Conservation (phyloP, 1,140 invertebrate genomes). For the Trypoxylus dichotomus region DNA sequence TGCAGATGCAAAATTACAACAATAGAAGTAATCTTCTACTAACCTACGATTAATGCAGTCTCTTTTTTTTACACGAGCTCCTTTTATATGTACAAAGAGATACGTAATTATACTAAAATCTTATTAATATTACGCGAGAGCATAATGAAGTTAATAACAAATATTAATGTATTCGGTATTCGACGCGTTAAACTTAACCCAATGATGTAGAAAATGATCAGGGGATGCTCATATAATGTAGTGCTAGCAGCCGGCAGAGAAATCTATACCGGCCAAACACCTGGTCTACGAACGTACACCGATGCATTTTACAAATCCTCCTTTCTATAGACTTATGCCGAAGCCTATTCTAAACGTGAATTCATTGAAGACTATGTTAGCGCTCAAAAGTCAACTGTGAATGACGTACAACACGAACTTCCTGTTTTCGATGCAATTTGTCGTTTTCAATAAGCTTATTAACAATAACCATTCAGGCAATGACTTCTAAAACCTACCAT, state of each 20-base stretch:
- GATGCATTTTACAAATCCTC: slow-evolving; percentile 36
- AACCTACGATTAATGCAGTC: too few relatives aligned
- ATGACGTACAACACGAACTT: slow-evolving; percentile 52
- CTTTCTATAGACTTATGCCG: slow-evolving; percentile 34
- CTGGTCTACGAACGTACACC: slow-evolving; percentile 26
- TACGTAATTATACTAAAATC: too few relatives aligned
- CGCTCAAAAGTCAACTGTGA: slow-evolving; percentile 47
- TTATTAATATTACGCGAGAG: too few relatives aligned
- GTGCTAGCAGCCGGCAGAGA: slow-evolving; percentile 43
- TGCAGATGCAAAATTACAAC: too few relatives aligned
- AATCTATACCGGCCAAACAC: slow-evolving; percentile 28
- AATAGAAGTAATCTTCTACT: too few relatives aligned
- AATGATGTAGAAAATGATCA: slow-evolving; percentile 49
- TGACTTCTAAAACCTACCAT: slow-evolving; percentile 51
- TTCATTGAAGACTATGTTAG: slow-evolving; percentile 48
- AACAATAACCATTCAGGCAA: slow-evolving; percentile 50
- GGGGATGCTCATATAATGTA: slow-evolving; percentile 41
- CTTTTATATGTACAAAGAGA: too few relatives aligned
- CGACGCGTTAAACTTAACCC: slow-evolving; percentile 42
- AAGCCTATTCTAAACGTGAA: slow-evolving; percentile 44
- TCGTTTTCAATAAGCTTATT: slow-evolving; percentile 49
- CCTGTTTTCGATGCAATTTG: slow-evolving; percentile 54
- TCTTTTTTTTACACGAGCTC: too few relatives aligned
- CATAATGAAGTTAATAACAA: too few relatives aligned
- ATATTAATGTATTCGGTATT: neutral